Percentiles rank a stretch among this genome's conserved stretches.
phyloP scores from a whole-genome alignment of 2,888 invertebrate genomes.

The Dasypolia templi region DNA sequence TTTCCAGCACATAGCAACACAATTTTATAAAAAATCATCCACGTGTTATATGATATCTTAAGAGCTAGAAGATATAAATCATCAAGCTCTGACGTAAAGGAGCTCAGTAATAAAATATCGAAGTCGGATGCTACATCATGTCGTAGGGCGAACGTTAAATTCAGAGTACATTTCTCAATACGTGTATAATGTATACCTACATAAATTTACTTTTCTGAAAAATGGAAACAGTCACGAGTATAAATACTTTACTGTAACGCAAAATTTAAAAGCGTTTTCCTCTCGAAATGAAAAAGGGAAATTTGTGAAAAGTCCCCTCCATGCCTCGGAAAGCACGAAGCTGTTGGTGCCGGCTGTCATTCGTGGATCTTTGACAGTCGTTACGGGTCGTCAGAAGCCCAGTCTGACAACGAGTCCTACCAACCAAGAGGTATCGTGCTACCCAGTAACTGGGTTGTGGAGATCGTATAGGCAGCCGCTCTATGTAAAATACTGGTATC shows the following conservation, averaged over 20 bases:
- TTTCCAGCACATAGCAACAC: slow-evolving; percentile 31
- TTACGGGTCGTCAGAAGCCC: neutral
- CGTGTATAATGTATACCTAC: neutral
- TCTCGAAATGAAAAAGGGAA: neutral
- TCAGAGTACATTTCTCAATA: slow-evolving; percentile 26
- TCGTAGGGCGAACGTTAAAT: slow-evolving; percentile 8
- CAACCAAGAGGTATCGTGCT: neutral
- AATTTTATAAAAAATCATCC: slow-evolving; percentile 44
- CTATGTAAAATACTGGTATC: neutral
- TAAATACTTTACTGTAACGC: neutral
- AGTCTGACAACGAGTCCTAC: neutral
- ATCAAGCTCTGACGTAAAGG: slow-evolving; percentile 59
- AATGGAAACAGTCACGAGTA: neutral
- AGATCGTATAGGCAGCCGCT: neutral
- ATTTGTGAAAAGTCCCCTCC: neutral
- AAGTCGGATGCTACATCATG: slow-evolving; percentile 12
- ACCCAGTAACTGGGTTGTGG: neutral
- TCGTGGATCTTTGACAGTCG: neutral
- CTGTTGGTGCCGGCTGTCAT: neutral
- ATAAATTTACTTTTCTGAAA: slow-evolving; percentile 16
- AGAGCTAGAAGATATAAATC: slow-evolving; percentile 61
- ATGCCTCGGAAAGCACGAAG: neutral
- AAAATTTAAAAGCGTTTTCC: neutral
- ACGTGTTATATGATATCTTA: slow-evolving; percentile 59
- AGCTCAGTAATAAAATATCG: slow-evolving; percentile 41